These are phyloP conservation scores for Pomatorhinus ruficollis DNA, from an alignment of 2,113 vertebrate species.

Conservation along the genomic window DNA sequence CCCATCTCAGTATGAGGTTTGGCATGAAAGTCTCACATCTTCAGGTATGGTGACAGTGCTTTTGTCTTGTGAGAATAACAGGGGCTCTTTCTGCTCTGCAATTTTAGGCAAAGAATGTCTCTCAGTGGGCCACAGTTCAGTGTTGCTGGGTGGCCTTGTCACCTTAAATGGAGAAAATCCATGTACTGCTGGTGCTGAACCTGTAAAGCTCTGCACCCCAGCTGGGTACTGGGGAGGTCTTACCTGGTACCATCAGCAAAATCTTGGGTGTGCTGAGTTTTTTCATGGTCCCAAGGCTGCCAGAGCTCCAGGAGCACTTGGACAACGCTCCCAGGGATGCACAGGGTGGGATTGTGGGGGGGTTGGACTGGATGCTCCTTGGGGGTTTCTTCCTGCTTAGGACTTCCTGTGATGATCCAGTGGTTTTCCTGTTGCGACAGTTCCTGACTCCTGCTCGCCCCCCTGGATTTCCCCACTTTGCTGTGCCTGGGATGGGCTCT, in stretches of 20 bases:
- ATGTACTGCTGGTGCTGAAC: neutral
- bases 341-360: neutral
- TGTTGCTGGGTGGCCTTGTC: neutral
- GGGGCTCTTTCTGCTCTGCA: neutral
- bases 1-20: neutral
- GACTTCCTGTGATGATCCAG: neutral
- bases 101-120: neutral
- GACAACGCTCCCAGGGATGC: accelerated
- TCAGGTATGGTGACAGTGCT: neutral
- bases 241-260: neutral
- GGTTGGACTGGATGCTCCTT: neutral
- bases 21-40: neutral
- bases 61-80: neutral
- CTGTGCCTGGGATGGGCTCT: neutral
- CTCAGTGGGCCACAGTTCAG: neutral
- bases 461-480: neutral
- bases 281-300: neutral
- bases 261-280: neutral
- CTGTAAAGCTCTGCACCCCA: neutral
- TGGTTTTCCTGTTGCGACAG: neutral
- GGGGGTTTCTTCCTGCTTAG: neutral
- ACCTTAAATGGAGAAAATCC: neutral
- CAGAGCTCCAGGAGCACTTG: neutral
- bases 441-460: neutral
- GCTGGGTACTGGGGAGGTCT: neutral